phyloP scores from a whole-genome alignment of 2,113 vertebrate genomes.

The Lipotes vexillifer region DNA sequence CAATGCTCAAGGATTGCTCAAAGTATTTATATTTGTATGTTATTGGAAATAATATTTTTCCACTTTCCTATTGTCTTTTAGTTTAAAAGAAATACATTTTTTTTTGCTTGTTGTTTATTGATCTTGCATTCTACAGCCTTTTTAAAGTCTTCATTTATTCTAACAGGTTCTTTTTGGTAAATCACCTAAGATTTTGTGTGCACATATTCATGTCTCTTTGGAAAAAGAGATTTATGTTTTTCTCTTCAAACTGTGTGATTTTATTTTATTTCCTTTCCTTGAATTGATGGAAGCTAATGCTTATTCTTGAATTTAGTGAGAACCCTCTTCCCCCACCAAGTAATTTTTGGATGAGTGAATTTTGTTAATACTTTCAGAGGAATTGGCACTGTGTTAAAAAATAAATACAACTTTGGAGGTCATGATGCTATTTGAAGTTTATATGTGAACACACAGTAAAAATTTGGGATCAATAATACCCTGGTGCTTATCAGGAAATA shows the following conservation, averaged over 20 bases:
- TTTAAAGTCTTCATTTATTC: background rate
- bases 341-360: background rate
- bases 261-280: background rate
- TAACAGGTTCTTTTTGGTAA: background rate
- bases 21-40: background rate
- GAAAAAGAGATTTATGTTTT: background rate
- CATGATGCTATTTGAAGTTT: background rate
- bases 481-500: background rate
- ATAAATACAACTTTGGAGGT: background rate
- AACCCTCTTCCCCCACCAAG: background rate
- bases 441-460: background rate
- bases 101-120: background rate
- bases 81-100: background rate
- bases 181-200: background rate
- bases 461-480: background rate
- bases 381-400: background rate
- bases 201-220: background rate
- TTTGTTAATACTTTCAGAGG: background rate
- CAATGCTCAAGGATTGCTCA: background rate
- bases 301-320: background rate
- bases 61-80: background rate
- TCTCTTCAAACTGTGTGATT: background rate
- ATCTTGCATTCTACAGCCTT: background rate
- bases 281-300: background rate
- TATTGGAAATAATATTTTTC: background rate